A percentile compares a stretch with the other conserved stretches of the same genome.
These are phyloP conservation scores for Lycocerus yunnanus DNA, from an alignment of 2,888 invertebrate species.

Conservation along the genomic window DNA sequence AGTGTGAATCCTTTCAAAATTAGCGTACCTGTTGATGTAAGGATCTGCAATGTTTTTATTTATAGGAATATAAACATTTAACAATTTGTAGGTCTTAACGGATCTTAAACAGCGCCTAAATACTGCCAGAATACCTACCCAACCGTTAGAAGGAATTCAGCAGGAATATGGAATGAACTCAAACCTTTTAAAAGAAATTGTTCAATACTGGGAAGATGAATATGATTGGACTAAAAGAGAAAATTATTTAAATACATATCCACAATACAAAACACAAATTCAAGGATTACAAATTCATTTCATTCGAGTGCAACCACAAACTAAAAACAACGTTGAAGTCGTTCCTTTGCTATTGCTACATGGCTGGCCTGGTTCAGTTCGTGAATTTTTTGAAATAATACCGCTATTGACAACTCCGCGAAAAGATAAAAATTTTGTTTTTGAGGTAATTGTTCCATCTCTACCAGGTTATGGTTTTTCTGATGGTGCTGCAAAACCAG, in stretches of 20 bases:
- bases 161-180: slow-evolving; percentile 85
- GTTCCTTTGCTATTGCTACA: slow-evolving; percentile 76
- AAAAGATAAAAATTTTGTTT: slow-evolving; percentile 62
- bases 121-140: slow-evolving; percentile 49
- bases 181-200: slow-evolving; percentile 66
- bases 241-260: slow-evolving; percentile 64
- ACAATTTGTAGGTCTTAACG: slow-evolving; percentile 52
- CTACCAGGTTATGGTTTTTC: slow-evolving; percentile 61
- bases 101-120: slow-evolving; percentile 63
- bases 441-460: slow-evolving; percentile 66
- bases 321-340: slow-evolving; percentile 48
- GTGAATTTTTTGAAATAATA: slow-evolving; percentile 80
- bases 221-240: slow-evolving; percentile 72
- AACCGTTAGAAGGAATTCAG: slow-evolving; percentile 67
- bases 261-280: slow-evolving; percentile 72
- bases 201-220: slow-evolving; percentile 76
- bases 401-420: slow-evolving; percentile 64
- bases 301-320: slow-evolving; percentile 62
- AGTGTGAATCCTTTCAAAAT: slow-evolving; percentile 9
- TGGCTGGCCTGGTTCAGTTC: slow-evolving; percentile 89
- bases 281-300: slow-evolving; percentile 74
- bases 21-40: neutral
- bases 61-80: neutral
- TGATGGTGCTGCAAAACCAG: slow-evolving; percentile 64
- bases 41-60: neutral